Conservation (phyloP, 1,140 invertebrate species). For the Globodera rostochiensis region DNA sequence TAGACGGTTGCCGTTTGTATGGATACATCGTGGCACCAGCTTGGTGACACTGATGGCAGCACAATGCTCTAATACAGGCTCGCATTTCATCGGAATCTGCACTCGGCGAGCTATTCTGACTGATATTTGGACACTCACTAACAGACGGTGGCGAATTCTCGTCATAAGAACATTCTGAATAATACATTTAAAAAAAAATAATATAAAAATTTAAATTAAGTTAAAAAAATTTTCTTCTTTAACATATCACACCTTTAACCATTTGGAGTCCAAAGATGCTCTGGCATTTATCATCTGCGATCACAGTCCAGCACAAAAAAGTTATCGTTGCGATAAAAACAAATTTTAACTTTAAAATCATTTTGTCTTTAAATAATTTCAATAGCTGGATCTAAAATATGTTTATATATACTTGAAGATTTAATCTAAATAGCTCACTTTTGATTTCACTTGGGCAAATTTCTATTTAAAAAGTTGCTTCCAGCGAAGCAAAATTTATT, state of each 20-base stretch:
- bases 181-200: background rate
- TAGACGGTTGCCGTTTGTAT: background rate
- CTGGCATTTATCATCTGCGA: background rate
- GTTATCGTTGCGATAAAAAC: background rate
- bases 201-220: no score
- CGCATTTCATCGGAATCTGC: background rate
- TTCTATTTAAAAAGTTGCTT: background rate
- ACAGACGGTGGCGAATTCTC: background rate
- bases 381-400: no score
- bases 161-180: background rate
- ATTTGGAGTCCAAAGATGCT: background rate
- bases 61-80: background rate
- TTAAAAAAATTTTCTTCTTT: background rate
- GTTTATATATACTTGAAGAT: no score
- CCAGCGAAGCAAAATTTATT: background rate
- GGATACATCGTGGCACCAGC: background rate
- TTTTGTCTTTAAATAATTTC: background rate
- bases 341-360: background rate
- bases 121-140: background rate
- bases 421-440: background rate
- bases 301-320: background rate
- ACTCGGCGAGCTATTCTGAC: background rate
- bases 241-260: background rate
- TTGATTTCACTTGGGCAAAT: background rate
- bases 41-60: background rate